phyloP scores from a whole-genome alignment of 2,113 vertebrate genomes.

The Pteronura brasiliensis region DNA sequence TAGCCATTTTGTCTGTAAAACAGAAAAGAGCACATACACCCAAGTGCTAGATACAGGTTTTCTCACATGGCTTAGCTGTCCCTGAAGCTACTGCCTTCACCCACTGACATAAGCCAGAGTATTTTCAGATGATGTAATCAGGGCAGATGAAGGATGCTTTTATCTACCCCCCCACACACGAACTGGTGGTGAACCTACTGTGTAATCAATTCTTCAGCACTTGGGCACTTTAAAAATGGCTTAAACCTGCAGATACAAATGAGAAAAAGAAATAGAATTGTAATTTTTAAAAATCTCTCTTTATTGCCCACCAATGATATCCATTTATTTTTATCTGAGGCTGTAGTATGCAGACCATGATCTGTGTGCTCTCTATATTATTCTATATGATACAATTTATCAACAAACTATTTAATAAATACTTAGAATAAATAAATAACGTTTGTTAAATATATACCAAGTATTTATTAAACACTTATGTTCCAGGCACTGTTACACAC shows the following conservation, averaged over 20 bases:
- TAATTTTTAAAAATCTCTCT: background rate
- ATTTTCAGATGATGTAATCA: background rate
- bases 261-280: background rate
- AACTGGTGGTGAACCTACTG: background rate
- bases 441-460: background rate
- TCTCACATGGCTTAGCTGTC: background rate
- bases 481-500: background rate
- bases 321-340: background rate
- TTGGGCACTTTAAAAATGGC: background rate
- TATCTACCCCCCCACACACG: background rate
- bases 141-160: background rate
- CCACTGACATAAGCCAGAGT: background rate
- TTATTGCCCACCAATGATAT: background rate
- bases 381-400: background rate
- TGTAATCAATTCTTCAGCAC: background rate
- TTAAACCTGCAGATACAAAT: background rate
- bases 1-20: conserved; percentile 2
- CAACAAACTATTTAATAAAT: background rate
- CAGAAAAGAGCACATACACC: background rate
- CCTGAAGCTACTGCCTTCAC: background rate
- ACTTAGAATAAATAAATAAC: background rate
- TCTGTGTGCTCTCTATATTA: background rate
- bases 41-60: background rate
- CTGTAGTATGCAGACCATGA: background rate
- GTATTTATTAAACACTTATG: background rate